Evolutionary conservation across 1,140 invertebrate species (phyloP).

Genomic region (Holotrichia oblita): DNA sequence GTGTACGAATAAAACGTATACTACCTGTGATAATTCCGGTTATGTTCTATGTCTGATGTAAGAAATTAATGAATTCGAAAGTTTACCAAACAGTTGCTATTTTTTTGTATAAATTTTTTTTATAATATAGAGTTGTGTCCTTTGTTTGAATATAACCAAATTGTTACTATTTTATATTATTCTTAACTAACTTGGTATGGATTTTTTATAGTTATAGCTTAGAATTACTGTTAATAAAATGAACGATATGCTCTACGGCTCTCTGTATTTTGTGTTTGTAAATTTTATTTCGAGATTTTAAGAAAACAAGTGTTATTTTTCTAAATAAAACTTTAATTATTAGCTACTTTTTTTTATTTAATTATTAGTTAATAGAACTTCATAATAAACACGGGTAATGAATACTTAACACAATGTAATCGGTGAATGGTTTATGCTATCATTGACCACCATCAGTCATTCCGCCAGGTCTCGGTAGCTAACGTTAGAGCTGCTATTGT

Average conservation of each 20-base stretch:
- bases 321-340: background rate
- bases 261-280: background rate
- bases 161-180: background rate
- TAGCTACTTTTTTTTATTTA: background rate
- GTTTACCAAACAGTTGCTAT: background rate
- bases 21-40: background rate
- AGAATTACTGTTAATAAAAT: background rate
- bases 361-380: background rate
- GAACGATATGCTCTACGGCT: background rate
- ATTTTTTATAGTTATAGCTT: background rate
- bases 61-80: background rate
- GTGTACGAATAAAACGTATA: background rate
- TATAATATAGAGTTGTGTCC: background rate
- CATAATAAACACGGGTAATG: no score
- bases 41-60: background rate
- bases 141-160: background rate
- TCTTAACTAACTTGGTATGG: background rate
- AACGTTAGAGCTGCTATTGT: no score
- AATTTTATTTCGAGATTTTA: background rate
- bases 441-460: no score
- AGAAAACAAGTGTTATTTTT: background rate
- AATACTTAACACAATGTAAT: no score
- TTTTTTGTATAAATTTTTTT: background rate
- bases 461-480: no score
- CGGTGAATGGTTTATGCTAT: no score